Percentiles rank a stretch among this genome's conserved stretches.
Conservation (phyloP, 2,113 vertebrate species). For the Peromyscus californicus region DNA sequence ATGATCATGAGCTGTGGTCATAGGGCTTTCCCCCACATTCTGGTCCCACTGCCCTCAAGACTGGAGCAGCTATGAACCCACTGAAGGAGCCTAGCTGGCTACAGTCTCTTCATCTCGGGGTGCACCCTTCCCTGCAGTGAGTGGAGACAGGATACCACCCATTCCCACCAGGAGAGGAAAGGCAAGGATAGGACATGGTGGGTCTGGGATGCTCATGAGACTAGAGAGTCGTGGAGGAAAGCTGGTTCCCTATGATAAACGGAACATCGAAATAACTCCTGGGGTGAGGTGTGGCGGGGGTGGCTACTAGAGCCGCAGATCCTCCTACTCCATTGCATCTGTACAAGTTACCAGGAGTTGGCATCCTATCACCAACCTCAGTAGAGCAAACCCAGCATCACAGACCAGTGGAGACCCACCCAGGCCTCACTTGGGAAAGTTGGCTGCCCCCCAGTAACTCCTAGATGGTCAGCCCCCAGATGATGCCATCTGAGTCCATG, state of each 20-base stretch:
- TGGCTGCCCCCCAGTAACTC: background rate
- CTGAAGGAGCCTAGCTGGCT: too few relatives aligned
- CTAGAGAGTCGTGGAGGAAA: background rate
- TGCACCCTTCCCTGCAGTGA: background rate
- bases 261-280: background rate
- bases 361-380: background rate
- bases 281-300: background rate
- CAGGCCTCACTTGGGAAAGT: background rate
- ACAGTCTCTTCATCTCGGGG: background rate
- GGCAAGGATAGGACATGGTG: too few relatives aligned
- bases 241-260: too few relatives aligned
- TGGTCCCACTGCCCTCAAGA: background rate
- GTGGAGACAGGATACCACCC: background rate
- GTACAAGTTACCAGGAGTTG: background rate
- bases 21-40: background rate
- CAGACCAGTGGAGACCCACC: background rate
- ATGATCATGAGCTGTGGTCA: background rate
- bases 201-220: background rate
- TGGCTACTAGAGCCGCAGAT: background rate
- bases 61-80: background rate
- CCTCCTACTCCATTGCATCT: background rate
- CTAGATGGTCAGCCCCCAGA: background rate
- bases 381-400: background rate
- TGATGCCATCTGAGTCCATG: background rate
- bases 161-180: fast-evolving